Conservation (phyloP, 1,140 invertebrate species). For the Trinorchestia longiramus region DNA sequence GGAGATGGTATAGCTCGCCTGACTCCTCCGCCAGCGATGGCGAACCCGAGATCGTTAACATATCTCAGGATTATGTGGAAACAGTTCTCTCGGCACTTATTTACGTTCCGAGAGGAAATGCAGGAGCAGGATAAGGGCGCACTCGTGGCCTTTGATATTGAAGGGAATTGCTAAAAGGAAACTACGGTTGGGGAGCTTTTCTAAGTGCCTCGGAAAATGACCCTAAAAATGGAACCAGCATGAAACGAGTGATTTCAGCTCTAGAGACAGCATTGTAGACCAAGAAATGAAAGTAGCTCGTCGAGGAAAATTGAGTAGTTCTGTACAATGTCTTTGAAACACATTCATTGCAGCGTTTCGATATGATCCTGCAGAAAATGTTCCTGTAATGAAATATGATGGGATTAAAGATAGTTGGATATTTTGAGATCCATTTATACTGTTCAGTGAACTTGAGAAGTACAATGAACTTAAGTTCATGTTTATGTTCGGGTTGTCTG, state of each 20-base stretch:
- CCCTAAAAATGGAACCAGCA: constrained; percentile 27
- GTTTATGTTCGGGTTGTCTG: no score
- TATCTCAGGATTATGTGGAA: constrained; percentile 55
- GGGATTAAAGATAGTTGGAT: no score
- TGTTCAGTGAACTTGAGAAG: no score
- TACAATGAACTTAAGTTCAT: no score
- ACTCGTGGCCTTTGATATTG: constrained; percentile 48
- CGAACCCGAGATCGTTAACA: constrained; percentile 28
- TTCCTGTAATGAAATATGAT: no score
- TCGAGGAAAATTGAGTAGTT: not conserved
- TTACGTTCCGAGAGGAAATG: constrained; percentile 52
- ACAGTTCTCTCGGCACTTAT: constrained; percentile 48
- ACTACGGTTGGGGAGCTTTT: constrained; percentile 32
- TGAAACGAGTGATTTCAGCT: constrained; percentile 6
- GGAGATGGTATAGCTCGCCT: constrained; percentile 23
- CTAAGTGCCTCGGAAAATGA: constrained; percentile 10
- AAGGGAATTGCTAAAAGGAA: constrained; percentile 47
- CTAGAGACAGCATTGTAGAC: constrained; percentile 1
- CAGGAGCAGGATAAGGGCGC: constrained; percentile 34
- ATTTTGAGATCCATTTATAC: no score
- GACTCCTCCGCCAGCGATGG: constrained; percentile 13
- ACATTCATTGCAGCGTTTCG: not conserved
- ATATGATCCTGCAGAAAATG: not conserved
- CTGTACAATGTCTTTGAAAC: not conserved
- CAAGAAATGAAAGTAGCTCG: not conserved